A percentile compares a stretch with the other conserved stretches of the same genome.
Evolutionary conservation across 2,888 invertebrate species (phyloP).

Genomic region (Caenorhabditis afra): DNA sequence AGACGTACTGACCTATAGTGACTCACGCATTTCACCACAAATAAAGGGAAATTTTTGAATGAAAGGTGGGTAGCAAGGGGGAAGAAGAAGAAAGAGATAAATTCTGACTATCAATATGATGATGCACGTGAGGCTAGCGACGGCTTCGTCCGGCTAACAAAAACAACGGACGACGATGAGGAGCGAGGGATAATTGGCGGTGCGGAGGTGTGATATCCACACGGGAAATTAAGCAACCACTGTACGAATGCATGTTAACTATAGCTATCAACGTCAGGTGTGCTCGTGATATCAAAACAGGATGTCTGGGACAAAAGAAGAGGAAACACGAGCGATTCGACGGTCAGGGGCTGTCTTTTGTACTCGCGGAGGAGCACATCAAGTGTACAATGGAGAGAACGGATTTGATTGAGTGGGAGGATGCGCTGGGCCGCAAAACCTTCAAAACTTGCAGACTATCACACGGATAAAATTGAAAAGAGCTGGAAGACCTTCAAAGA

Average conservation of each 20-base stretch:
- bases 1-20: not conserved
- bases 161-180: constrained; percentile 16
- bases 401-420: constrained; percentile 20
- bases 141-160: constrained; percentile 16
- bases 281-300: no score
- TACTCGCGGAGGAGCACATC: not conserved
- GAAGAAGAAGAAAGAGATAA: constrained; percentile 11
- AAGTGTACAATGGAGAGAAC: not conserved
- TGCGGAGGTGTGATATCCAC: constrained; percentile 14
- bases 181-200: constrained; percentile 17
- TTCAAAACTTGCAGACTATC: not conserved
- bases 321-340: no score
- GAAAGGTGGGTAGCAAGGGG: not conserved
- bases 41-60: no score
- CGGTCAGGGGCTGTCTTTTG: no score
- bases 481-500: no score
- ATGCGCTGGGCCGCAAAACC: constrained; percentile 10
- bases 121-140: constrained; percentile 17
- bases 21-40: not conserved
- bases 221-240: constrained; percentile 19
- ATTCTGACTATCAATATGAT: constrained; percentile 11
- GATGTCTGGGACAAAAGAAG: no score
- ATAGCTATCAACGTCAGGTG: no score
- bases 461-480: constrained; percentile 14
- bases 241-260: not conserved